These are phyloP conservation scores for Rhinolophus sinicus DNA, from an alignment of 2,113 vertebrate species.

Conservation along the genomic window DNA sequence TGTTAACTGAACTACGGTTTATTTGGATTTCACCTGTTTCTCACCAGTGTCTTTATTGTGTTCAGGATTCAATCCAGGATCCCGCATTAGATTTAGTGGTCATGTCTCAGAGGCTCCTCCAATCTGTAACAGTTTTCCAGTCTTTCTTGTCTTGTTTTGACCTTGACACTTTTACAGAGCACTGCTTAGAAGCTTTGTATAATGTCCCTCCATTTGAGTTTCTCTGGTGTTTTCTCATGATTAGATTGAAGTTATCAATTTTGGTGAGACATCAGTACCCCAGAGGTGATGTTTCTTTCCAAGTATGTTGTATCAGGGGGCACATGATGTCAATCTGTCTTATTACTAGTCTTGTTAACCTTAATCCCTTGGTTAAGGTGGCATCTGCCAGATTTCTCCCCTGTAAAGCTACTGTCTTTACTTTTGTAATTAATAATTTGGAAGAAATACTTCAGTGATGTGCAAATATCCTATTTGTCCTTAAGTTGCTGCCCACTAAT, in stretches of 20 bases:
- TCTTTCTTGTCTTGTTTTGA: not conserved
- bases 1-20: not conserved
- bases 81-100: not conserved
- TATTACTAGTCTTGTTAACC: not conserved
- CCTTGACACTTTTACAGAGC: not conserved
- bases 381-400: not conserved
- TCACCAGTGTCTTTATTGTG: not conserved
- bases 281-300: not conserved
- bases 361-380: not conserved
- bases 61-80: not conserved
- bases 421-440: not conserved
- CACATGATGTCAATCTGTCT: not conserved
- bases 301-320: not conserved
- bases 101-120: not conserved
- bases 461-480: not conserved
- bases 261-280: not conserved
- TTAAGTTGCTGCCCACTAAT: not conserved
- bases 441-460: not conserved
- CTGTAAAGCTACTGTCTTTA: not conserved
- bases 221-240: not conserved
- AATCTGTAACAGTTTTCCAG: not conserved
- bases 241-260: not conserved
- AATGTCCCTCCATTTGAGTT: not conserved
- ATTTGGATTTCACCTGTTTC: not conserved
- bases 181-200: not conserved